A percentile compares a stretch with the other conserved stretches of the same genome.
Conservation (phyloP, 2,888 invertebrate species). For the Tipula lateralis region DNA sequence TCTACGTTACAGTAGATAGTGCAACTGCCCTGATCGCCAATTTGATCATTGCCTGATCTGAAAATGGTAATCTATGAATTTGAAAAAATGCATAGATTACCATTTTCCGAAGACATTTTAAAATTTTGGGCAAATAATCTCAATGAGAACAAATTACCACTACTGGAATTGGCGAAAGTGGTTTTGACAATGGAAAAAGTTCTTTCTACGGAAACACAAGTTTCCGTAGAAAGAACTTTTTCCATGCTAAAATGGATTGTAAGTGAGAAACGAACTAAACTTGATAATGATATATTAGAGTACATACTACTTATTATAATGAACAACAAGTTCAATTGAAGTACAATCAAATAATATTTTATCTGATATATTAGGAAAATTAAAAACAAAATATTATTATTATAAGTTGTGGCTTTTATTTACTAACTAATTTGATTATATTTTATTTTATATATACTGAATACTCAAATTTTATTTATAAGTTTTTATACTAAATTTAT, state of each 20-base stretch:
- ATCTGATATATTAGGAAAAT: neutral
- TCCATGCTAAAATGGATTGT: constrained; percentile 9
- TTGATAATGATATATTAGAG: constrained; percentile 25
- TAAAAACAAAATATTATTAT: neutral
- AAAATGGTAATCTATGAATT: no score
- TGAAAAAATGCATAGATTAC: neutral
- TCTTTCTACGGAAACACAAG: neutral
- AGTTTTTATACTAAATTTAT: neutral
- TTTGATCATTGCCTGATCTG: no score
- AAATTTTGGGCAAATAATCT: neutral
- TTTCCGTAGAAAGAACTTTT: neutral
- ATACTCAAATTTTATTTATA: neutral
- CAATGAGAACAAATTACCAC: neutral
- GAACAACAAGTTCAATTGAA: neutral
- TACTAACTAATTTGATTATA: no score
- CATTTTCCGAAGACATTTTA: neutral
- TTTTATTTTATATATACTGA: neutral
- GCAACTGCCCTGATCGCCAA: neutral
- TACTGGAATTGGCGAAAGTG: neutral
- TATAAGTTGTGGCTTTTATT: no score
- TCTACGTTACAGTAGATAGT: neutral
- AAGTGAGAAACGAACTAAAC: neutral
- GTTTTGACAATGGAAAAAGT: no score
- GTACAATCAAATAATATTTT: neutral
- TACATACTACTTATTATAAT: constrained; percentile 6